These are phyloP conservation scores for Timema cristinae DNA, from an alignment of 2,888 invertebrate species.

Conservation along the genomic window DNA sequence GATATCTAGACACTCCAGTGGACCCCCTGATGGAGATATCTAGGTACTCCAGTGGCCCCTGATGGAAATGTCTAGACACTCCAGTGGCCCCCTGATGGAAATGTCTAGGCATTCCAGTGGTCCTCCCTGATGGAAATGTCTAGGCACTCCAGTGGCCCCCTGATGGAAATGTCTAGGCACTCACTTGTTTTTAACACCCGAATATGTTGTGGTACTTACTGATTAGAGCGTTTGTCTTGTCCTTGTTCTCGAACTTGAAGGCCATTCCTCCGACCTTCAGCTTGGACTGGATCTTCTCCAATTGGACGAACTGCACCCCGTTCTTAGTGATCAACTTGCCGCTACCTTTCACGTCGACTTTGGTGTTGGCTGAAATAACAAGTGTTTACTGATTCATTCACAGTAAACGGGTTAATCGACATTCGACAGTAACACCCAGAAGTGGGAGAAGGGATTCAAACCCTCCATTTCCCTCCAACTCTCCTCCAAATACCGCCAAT, in stretches of 20 bases:
- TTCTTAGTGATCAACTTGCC: slow-evolving; percentile 56
- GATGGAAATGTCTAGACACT: no score
- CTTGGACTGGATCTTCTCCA: slow-evolving; percentile 57
- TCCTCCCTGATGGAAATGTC: no score
- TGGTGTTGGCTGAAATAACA: slow-evolving; percentile 51
- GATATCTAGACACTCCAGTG: no score
- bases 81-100: no score
- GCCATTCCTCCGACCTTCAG: slow-evolving; percentile 59
- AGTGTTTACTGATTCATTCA: not conserved
- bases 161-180: no score
- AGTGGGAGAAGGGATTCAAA: no score
- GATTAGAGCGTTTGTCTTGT: slow-evolving; percentile 54
- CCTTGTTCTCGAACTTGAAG: slow-evolving; percentile 47
- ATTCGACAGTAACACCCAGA: not conserved
- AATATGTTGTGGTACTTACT: slow-evolving; percentile 44
- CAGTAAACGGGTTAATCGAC: not conserved
- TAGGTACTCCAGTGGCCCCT: no score
- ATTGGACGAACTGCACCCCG: slow-evolving; percentile 57
- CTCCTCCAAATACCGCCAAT: no score
- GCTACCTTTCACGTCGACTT: slow-evolving; percentile 54
- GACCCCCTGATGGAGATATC: no score
- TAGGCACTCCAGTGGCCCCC: no score
- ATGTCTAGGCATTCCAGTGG: no score
- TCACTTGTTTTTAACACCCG: not conserved
- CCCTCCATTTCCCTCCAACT: no score